Base-by-base conservation (phyloP, 2,797 vertebrate species). In the Darevskia mixta region DNA sequence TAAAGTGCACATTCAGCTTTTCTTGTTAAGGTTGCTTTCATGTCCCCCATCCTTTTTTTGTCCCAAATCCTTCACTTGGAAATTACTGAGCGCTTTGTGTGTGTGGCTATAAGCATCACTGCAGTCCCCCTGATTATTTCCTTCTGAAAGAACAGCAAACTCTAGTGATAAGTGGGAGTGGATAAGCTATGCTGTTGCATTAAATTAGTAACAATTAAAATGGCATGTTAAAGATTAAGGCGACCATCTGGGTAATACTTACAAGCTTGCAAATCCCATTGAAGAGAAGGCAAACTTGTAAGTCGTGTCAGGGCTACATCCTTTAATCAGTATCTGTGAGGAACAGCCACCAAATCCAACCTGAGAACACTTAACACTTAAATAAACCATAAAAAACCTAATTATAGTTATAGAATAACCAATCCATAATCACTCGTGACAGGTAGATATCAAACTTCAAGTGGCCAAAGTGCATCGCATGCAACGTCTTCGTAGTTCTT, bases 261-360 rank as follows among this genome's bases (percentile, higher is more conserved):
- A 76, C 58, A 87, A 87, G 58, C 61, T 87, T 69, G 41, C 79
- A 83, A 78, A 87, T 87, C 73, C 18, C 86, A 77, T 38, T 77
- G 43, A 78, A 87, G 72, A 87, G 80, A 82, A 87, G 4, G 17
- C 73, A 83, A 83, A 88, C 61, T 87, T 87, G 86, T 77, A 87
- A 87, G 80, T 69, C 41, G 20, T 88, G 81, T 69, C 80, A 83
- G 73, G 72, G 67, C 61, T 55, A 41, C 32, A 88, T 80, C 49
- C 78, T 78, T 72, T 72, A 72, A 86, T 49, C 85, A 86, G 77
- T 55, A 69, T 83, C 43, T 75, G 43, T 43, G 23, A 82, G n/a
- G 41, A 83, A 45, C 73, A 77, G 73, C n/a, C 32, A 77, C 15
- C 32, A 67, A 77, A 83, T 82, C 80, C 61, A 69, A 58, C 9